These are phyloP conservation scores for Heliangelus exortis DNA, from an alignment of 2,797 vertebrate genomes.

Conservation along the genomic window DNA sequence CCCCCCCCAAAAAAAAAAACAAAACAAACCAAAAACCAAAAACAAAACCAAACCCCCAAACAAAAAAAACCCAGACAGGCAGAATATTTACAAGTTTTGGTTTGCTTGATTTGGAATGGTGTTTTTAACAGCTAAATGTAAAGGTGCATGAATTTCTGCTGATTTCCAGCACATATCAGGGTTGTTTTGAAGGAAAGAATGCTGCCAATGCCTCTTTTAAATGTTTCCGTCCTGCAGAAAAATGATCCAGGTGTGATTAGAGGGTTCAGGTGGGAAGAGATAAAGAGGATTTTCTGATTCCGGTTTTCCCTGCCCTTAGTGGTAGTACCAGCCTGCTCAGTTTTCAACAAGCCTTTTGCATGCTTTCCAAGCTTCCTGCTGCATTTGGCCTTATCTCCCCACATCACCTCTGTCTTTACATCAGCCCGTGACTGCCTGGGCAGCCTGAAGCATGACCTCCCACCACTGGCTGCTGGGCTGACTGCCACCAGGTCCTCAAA, in stretches of 20 bases:
- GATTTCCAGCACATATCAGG: background rate
- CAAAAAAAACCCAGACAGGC: too few species aligned
- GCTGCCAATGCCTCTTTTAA: background rate
- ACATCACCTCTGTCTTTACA: background rate
- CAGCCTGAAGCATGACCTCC: rapidly evolving
- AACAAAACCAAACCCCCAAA: too few species aligned
- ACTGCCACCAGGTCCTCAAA: background rate
- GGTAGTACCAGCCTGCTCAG: background rate
- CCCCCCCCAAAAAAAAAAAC: too few species aligned
- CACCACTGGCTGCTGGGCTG: background rate
- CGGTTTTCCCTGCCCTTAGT: background rate
- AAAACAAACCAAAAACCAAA: too few species aligned
- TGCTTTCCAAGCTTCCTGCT: background rate
- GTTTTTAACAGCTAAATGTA: background rate
- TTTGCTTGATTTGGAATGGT: background rate
- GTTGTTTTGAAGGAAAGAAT: background rate
- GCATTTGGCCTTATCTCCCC: background rate
- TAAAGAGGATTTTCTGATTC: background rate
- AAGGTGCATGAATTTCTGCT: background rate
- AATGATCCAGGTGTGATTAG: background rate
- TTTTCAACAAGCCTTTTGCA: background rate
- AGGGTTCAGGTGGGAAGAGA: background rate
- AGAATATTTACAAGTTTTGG: background rate
- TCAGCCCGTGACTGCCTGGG: rapidly evolving
- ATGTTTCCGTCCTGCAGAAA: background rate